These are phyloP conservation scores for Brevipalpus yothersi DNA, from an alignment of 1,140 invertebrate species.

Conservation along the genomic window DNA sequence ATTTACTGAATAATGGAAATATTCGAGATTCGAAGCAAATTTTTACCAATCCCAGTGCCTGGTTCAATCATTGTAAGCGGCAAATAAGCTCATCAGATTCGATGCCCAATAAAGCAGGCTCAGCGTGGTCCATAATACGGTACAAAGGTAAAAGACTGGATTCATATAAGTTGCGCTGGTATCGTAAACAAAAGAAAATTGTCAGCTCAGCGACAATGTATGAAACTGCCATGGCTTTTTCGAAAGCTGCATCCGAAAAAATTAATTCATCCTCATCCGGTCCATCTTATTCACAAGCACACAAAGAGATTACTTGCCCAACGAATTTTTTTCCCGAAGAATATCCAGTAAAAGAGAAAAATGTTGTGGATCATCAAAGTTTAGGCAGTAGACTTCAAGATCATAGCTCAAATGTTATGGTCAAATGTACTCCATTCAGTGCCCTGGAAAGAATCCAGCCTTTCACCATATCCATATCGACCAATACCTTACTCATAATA, in stretches of 20 bases:
- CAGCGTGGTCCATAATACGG: conserved; percentile 56
- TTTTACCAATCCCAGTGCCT: conserved; percentile 68
- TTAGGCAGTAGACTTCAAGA: background rate
- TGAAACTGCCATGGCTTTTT: background rate
- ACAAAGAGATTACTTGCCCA: background rate
- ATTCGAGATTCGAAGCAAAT: conserved; percentile 63
- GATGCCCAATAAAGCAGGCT: conserved; percentile 34
- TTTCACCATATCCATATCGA: conserved; percentile 61
- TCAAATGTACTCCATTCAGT: conserved; percentile 62
- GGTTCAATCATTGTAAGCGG: conserved; percentile 70
- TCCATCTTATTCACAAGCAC: background rate
- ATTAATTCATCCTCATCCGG: background rate
- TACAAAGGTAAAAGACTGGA: conserved; percentile 63
- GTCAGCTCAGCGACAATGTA: background rate
- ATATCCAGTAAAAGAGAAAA: background rate
- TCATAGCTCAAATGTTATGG: conserved; percentile 49
- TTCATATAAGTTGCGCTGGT: conserved; percentile 57
- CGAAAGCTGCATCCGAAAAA: background rate
- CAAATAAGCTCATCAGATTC: conserved; percentile 74
- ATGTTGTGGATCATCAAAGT: conserved; percentile 3
- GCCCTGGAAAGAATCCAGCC: conserved; percentile 69
- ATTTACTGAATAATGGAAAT: conserved; percentile 56
- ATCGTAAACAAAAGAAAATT: conserved; percentile 29
- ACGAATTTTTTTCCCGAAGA: background rate
- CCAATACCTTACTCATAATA: conserved; percentile 60